Percentiles rank a stretch among this genome's conserved stretches.
Evolutionary conservation across 2,113 vertebrate genomes (phyloP).

Genomic region (human (Homo sapiens)): DNA sequence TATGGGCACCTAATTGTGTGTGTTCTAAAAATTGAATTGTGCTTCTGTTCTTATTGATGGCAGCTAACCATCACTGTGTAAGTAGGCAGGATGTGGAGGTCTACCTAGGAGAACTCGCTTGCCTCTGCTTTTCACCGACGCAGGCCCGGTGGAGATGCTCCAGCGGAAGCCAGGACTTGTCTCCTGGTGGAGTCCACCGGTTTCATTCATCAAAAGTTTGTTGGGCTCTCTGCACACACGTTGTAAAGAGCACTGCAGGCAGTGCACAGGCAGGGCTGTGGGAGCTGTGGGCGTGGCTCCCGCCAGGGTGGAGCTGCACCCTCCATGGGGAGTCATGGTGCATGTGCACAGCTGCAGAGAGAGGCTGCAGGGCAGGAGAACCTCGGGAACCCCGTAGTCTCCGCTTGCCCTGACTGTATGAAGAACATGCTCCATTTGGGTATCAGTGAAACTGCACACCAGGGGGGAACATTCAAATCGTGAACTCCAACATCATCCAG

Average conservation of each 20-base stretch:
- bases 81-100: too few species aligned
- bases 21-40: neutral
- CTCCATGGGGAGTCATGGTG: accelerated
- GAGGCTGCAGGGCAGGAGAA: accelerated
- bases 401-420: neutral
- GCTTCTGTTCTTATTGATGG: neutral
- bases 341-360: accelerated
- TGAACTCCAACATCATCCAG: neutral
- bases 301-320: accelerated
- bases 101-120: accelerated
- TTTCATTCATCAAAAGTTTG: accelerated
- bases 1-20: too few species aligned
- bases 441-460: accelerated
- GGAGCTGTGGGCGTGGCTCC: neutral
- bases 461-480: accelerated
- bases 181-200: accelerated
- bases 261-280: accelerated
- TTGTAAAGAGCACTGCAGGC: accelerated
- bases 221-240: accelerated
- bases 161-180: too few species aligned
- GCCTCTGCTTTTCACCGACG: accelerated
- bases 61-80: neutral
- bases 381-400: accelerated
- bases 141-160: accelerated
- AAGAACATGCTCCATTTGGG: neutral